Conservation (phyloP, 2,113 vertebrate genomes). For the Petrocephalus zakoni region DNA sequence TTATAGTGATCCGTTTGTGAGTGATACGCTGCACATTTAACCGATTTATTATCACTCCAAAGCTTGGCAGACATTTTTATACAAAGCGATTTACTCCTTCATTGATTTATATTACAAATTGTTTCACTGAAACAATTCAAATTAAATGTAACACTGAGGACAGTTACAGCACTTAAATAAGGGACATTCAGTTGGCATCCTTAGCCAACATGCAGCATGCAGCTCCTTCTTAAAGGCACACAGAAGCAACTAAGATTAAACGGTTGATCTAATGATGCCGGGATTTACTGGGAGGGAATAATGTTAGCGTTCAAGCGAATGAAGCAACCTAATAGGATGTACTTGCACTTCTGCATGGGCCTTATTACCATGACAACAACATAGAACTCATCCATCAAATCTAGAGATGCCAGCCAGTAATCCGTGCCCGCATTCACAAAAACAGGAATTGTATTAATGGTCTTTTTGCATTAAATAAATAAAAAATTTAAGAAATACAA, state of each 20-base stretch:
- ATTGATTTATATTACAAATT: not conserved
- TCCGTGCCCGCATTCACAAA: not conserved
- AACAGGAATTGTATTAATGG: not conserved
- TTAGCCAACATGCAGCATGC: not conserved
- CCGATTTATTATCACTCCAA: not conserved
- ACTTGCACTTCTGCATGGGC: not conserved
- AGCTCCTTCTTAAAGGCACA: not conserved
- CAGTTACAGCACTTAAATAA: not conserved
- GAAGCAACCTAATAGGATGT: not conserved
- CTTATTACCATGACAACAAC: conserved; percentile 8
- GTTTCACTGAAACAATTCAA: not conserved
- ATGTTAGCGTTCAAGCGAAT: conserved; percentile 1
- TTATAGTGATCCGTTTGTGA: not conserved
- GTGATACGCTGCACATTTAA: not conserved
- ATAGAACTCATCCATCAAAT: conserved; percentile 8
- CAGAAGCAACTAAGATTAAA: not conserved
- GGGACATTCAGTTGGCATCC: not conserved
- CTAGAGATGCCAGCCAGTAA: not conserved
- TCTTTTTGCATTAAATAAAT: not conserved
- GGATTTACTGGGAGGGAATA: not conserved
- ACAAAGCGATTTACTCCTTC: conserved; percentile 4
- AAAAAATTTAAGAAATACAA: not conserved
- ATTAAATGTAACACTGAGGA: not conserved
- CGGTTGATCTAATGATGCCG: not conserved
- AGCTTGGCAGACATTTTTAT: not conserved